Base-by-base conservation (phyloP, 2,888 invertebrate genomes). In the Tipula vernalis region DNA sequence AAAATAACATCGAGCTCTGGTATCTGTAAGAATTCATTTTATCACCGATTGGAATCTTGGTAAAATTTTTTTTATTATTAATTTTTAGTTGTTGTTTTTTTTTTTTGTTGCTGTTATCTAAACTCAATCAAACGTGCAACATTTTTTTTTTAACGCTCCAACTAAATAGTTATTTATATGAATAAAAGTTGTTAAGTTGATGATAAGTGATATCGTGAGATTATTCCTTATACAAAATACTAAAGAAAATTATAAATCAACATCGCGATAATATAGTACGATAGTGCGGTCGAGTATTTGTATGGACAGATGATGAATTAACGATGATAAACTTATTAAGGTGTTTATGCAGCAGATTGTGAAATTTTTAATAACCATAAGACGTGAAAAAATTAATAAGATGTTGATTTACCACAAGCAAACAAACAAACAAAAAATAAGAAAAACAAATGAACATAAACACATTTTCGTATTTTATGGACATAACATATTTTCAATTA, bases 321-420 rank as follows among this genome's bases (percentile, higher is more conserved):
- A 71, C 28, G 28, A 18, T 71, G 71, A 71, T 71, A 71, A 71
- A 71, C 71, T 71, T 71, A 71, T 71, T 71, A 28, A 71, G 71
- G 71, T 12, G 71, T 71, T 71, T 71, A 71, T 71, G 71, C 71
- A 71, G 28, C 71, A 12, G 71, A 71, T 71, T 71, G 71, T 71
- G 71, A 71, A 71, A 71, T 71, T 28, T 71, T 71, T 71, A 71
- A 71, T 71, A 71, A 71, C 10, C 71, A 71, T 71, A 71, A 71
- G 71, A 71, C 71, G 71, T 71, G 71, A 71, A 71, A 71, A 71
- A 71, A 71, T 71, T 71, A 71, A 71, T 71, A 71, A 71, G 71
- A 28, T 71, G 71, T 71, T 71, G 71, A 71, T 71, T 28, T 71
- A 71, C n/a, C n/a, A 3, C 8, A 6, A 3, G 3, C 51, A 51